Evolutionary conservation across 1,140 invertebrate genomes (phyloP).

Genomic region (Drosophila neocordata): DNA sequence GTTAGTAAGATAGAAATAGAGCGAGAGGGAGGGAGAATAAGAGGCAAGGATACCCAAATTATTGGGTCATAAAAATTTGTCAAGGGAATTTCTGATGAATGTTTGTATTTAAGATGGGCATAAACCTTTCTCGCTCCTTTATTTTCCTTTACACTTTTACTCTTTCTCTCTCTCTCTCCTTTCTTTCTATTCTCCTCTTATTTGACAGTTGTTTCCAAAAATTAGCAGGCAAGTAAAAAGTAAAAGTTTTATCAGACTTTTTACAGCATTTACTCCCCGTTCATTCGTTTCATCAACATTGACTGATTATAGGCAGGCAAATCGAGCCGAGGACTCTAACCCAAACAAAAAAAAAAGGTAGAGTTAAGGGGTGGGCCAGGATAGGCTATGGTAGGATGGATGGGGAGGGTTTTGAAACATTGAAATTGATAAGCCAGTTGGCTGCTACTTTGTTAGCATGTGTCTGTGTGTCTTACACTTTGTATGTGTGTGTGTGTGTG

Average conservation of each 20-base stretch:
- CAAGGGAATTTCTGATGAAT: slow-evolving; percentile 40
- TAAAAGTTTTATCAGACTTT: slow-evolving; percentile 70
- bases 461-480: neutral
- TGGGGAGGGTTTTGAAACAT: slow-evolving; percentile 17
- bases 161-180: neutral
- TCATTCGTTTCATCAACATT: slow-evolving; percentile 48
- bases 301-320: slow-evolving; percentile 73
- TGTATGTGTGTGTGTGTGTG: slow-evolving; percentile 7
- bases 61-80: slow-evolving; percentile 68
- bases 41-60: slow-evolving; percentile 60
- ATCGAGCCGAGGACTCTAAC: slow-evolving; percentile 38
- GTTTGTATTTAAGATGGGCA: slow-evolving; percentile 20
- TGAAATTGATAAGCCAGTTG: slow-evolving; percentile 75
- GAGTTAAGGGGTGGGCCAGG: neutral
- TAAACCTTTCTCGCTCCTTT: slow-evolving; percentile 3
- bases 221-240: slow-evolving; percentile 57
- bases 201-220: slow-evolving; percentile 27
- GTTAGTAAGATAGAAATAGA: neutral
- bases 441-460: slow-evolving; percentile 53
- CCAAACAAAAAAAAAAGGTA: slow-evolving; percentile 24
- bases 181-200: slow-evolving; percentile 34
- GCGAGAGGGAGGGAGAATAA: slow-evolving; percentile 48
- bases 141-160: no score
- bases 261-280: slow-evolving; percentile 32
- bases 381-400: neutral